Base-by-base conservation (phyloP, 2,797 vertebrate genomes). In the Nasua narica region DNA sequence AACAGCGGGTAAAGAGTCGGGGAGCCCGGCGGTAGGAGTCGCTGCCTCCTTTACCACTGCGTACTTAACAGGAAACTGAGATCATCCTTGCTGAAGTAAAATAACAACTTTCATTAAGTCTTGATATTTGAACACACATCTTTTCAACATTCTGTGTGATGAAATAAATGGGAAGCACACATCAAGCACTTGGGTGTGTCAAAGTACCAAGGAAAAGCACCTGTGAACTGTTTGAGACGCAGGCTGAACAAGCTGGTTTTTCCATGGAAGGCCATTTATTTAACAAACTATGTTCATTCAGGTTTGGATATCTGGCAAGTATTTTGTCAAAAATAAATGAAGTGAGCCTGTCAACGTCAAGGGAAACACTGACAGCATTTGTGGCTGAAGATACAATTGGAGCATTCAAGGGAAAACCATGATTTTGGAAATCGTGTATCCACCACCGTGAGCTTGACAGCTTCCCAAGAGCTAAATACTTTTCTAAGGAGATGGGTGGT, bases 301-400 rank as follows among this genome's bases (percentile, higher is more conserved):
- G 82, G 46, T 92, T 94, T 96, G 35, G 48, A 14, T 79, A 60
- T 67, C 23, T 62, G 56, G 32, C n/a, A 94, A 79, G 74, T 90
- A 92, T 37, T 88, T 32, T 91, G 50, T 48, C n/a, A 81, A 87
- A 95, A 92, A 69, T 43, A 74, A 94, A 94, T 32, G 37, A 93
- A 78, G 40, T 50, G 27, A 87, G 70, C 12, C 40, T 37, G 8
- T 83, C 56, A 29, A 67, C 27, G 32, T 54, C 37, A 82, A 32
- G 29, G 52, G 84, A 96, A 94, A 89, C 3, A 91, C 14, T 69
- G 67, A 90, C 32, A 52, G 76, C 19, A 29, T 74, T 60, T 90
- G 74, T 40, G 56, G 37, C 81, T 90, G 65, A 91, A 21, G 40
- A 81, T 35, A 58, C 58, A 52, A 90, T 43, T 85, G 81, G 43